These are phyloP conservation scores for Antheraea pernyi DNA, from an alignment of 1,140 invertebrate species.

Conservation along the genomic window DNA sequence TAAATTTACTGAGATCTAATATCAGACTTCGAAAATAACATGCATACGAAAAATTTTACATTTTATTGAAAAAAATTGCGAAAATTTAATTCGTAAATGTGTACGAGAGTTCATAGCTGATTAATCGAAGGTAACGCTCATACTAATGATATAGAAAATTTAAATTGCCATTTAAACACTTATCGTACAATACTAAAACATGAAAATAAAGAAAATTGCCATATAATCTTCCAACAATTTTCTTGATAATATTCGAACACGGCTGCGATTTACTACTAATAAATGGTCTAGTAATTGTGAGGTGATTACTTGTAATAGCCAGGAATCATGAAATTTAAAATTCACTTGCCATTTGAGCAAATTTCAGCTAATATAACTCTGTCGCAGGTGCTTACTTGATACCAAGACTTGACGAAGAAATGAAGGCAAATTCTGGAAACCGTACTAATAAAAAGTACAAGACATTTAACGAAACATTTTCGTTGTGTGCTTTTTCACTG, in stretches of 20 bases:
- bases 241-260: not conserved
- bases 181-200: not conserved
- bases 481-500: constrained; percentile 50
- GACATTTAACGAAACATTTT: constrained; percentile 55
- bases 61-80: no score
- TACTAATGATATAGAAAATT: not conserved
- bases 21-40: no score
- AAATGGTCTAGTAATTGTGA: constrained; percentile 17
- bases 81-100: no score
- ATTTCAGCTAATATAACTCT: not conserved
- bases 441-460: constrained; percentile 35
- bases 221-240: not conserved
- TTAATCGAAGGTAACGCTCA: not conserved
- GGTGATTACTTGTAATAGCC: constrained; percentile 14
- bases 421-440: constrained; percentile 9
- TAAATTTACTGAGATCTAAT: no score
- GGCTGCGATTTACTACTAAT: constrained; percentile 18
- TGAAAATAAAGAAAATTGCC: not conserved
- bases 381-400: not conserved
- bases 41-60: no score
- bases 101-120: not conserved
- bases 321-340: not conserved
- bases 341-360: not conserved
- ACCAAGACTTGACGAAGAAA: not conserved
- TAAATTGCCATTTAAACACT: not conserved